phyloP scores from a whole-genome alignment of 2,113 vertebrate genomes.

The Patagioenas fasciata region DNA sequence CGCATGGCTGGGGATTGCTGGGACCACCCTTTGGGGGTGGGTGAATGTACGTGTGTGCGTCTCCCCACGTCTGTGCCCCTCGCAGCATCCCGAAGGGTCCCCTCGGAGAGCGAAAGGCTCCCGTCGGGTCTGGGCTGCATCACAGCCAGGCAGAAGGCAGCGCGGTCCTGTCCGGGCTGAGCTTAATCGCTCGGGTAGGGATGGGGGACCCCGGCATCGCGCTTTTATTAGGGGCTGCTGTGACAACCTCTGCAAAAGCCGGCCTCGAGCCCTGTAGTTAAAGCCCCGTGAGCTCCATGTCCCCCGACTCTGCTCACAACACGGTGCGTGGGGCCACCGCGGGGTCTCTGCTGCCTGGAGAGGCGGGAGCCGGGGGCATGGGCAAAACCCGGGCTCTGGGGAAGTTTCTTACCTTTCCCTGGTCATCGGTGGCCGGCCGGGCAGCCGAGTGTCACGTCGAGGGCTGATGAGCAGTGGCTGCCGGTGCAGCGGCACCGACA shows the following conservation, averaged over 20 bases:
- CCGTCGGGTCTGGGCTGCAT: not conserved
- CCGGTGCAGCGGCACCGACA: not conserved
- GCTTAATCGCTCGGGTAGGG: not conserved
- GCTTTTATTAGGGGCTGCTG: not conserved
- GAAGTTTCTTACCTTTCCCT: no score
- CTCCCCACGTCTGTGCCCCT: not conserved
- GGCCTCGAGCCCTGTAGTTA: not conserved
- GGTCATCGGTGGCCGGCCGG: no score
- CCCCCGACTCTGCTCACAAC: not conserved
- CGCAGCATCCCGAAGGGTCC: not conserved
- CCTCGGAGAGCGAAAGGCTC: not conserved
- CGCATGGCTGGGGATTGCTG: not conserved
- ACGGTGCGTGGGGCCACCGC: not conserved
- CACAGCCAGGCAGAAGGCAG: not conserved
- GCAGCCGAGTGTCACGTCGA: not conserved
- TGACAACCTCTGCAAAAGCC: no score
- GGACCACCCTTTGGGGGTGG: not conserved
- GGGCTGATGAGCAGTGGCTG: not conserved
- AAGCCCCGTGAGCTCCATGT: not conserved
- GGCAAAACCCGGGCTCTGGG: not conserved
- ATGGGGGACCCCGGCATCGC: rapidly evolving
- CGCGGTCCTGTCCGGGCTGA: not conserved
- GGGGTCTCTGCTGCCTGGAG: not conserved
- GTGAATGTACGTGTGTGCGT: not conserved
- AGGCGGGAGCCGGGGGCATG: rapidly evolving